A percentile compares a stretch with the other conserved stretches of the same genome.
Conservation (phyloP, 2,113 vertebrate species). For the Lampris megalopsis region DNA sequence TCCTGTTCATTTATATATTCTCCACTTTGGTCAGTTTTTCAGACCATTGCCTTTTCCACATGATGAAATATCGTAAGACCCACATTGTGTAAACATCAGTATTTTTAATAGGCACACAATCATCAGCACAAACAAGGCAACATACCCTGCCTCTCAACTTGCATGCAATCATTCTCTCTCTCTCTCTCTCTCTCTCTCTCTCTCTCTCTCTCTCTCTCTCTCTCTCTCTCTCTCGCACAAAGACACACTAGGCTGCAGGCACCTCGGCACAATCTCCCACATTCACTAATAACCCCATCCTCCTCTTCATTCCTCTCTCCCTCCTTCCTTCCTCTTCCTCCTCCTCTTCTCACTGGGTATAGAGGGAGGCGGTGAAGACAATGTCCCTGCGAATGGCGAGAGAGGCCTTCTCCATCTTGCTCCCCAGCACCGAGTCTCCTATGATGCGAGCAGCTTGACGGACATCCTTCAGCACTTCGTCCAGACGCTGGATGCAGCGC, state of each 20-base stretch:
- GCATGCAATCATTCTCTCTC: not conserved
- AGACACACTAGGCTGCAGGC: slow-evolving; percentile 21
- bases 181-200: slow-evolving; percentile 10
- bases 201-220: slow-evolving; percentile 20
- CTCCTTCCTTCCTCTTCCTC: not conserved
- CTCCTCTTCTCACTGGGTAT: slow-evolving; percentile 85
- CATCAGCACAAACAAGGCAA: slow-evolving; percentile 13
- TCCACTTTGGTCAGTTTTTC: slow-evolving; percentile 46
- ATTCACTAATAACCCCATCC: not conserved
- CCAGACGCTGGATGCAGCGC: slow-evolving; percentile 93
- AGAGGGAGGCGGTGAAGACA: slow-evolving; percentile 93
- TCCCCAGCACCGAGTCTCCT: slow-evolving; percentile 90
- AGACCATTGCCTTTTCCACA: slow-evolving; percentile 1
- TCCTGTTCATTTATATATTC: slow-evolving; percentile 14
- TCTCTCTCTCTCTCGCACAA: slow-evolving; percentile 31
- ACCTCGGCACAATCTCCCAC: not conserved
- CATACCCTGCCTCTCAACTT: not conserved
- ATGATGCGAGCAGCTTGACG: slow-evolving; percentile 90
- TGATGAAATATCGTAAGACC: slow-evolving; percentile 4
- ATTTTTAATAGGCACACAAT: slow-evolving; percentile 51
- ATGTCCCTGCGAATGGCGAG: slow-evolving; percentile 92
- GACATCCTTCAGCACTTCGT: slow-evolving; percentile 92
- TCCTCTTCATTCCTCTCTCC: not conserved
- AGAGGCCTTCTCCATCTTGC: slow-evolving; percentile 92
- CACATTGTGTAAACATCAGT: slow-evolving; percentile 54